These are phyloP conservation scores for Morelia viridis DNA, from an alignment of 2,797 vertebrate species.

Conservation along the genomic window DNA sequence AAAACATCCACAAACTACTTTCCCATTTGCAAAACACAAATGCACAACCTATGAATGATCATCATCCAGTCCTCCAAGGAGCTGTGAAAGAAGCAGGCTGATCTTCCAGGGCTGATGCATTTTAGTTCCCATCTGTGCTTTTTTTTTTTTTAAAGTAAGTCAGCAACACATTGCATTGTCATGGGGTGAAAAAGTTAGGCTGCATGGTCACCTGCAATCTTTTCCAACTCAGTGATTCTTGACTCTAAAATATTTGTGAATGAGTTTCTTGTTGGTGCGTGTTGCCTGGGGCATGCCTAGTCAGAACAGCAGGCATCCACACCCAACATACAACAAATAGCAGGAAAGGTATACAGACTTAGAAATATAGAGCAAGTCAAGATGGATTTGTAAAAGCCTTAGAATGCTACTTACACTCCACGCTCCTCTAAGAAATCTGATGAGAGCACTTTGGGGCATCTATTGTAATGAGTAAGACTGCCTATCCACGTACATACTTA, in stretches of 20 bases:
- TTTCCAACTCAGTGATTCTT: not conserved
- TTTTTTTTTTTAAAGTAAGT: not conserved
- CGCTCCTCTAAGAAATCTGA: not conserved
- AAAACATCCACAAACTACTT: not conserved
- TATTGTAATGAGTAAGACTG: not conserved
- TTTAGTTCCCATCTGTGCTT: no score
- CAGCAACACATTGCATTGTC: not conserved
- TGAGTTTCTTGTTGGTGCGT: not conserved
- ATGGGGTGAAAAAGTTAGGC: not conserved
- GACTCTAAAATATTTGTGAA: not conserved
- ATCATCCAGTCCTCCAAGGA: no score
- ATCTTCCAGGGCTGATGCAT: no score
- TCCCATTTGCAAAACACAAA: no score
- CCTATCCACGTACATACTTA: not conserved
- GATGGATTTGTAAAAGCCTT: not conserved
- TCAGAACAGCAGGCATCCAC: not conserved
- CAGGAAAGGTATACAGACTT: not conserved
- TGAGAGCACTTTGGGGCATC: not conserved
- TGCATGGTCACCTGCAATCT: not conserved
- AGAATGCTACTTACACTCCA: not conserved
- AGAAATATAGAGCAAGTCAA: not conserved
- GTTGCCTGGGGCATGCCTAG: not conserved
- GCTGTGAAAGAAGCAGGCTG: no score
- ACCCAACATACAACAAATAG: not conserved
- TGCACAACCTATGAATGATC: no score